Conservation (phyloP, 2,888 invertebrate genomes). For the Amphiduros pacificus region DNA sequence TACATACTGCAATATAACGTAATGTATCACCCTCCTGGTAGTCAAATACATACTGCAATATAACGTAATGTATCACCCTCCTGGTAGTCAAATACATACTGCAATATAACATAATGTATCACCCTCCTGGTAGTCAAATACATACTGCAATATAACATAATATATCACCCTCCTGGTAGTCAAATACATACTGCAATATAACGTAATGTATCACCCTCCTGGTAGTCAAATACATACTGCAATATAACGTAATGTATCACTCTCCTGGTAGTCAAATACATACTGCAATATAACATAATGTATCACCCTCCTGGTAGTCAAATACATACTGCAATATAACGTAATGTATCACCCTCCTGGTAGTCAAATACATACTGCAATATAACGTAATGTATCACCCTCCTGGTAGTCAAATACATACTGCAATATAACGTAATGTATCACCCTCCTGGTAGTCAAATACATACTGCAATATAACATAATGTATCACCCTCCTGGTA, state of each 20-base stretch:
- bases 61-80: not conserved
- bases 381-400: slow-evolving; percentile 62
- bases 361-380: too few relatives aligned
- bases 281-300: slow-evolving; percentile 64
- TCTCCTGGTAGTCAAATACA: too few relatives aligned
- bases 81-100: too few relatives aligned
- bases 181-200: slow-evolving; percentile 65
- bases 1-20: slow-evolving; percentile 64
- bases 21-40: slow-evolving; percentile 59
- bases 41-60: slow-evolving; percentile 60
- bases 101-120: slow-evolving; percentile 64
- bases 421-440: slow-evolving; percentile 38
- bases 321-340: slow-evolving; percentile 57
- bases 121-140: slow-evolving; percentile 59
- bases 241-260: slow-evolving; percentile 4
- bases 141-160: slow-evolving; percentile 47
- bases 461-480: slow-evolving; percentile 64
- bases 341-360: not conserved
- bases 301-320: slow-evolving; percentile 59
- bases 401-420: slow-evolving; percentile 60
- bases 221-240: slow-evolving; percentile 62
- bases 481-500: slow-evolving; percentile 59
- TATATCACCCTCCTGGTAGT: too few relatives aligned
- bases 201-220: slow-evolving; percentile 59
- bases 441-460: too few relatives aligned